Conservation (phyloP, 2,113 vertebrate genomes). For the Oryzias javanicus region DNA sequence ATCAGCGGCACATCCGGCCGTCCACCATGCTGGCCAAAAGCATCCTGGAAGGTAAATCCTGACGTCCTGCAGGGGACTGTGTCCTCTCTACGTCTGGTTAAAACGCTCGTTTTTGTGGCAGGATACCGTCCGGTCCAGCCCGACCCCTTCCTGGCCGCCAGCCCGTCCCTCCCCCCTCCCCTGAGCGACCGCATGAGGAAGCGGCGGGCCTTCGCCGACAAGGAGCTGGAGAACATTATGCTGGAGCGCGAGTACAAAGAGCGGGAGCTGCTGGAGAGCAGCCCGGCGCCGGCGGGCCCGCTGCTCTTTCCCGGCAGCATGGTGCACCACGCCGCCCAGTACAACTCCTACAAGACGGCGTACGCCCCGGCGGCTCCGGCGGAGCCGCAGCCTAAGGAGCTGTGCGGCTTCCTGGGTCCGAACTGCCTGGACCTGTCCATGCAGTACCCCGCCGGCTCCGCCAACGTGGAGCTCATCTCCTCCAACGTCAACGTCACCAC, state of each 20-base stretch:
- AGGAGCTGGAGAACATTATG: conserved; percentile 98
- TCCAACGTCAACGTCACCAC: conserved; percentile 94
- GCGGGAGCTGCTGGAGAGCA: conserved; percentile 90
- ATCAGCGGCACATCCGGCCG: conserved; percentile 89
- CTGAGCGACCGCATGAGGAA: conserved; percentile 99
- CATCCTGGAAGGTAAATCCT: conserved; percentile 91
- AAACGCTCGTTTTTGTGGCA: conserved; percentile 52
- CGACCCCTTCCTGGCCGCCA: conserved; percentile 85
- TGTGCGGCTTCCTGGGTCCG: conserved; percentile 83
- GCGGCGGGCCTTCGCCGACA: conserved; percentile 95
- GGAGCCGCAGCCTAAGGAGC: conserved; percentile 83
- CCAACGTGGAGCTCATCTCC: conserved; percentile 92
- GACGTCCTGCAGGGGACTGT: no score
- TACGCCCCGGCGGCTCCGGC: conserved; percentile 72
- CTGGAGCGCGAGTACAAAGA: conserved; percentile 97
- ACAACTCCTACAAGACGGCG: conserved; percentile 85
- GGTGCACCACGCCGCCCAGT: conserved; percentile 86
- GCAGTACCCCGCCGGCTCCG: conserved; percentile 81
- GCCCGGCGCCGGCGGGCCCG: conserved; percentile 78
- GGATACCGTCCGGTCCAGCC: conserved; percentile 91
- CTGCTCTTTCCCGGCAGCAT: conserved; percentile 85
- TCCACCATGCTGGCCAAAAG: conserved; percentile 96
- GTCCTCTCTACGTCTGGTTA: not conserved
- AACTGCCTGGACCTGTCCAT: conserved; percentile 87
- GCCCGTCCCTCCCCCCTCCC: conserved; percentile 84